Conservation (phyloP, 1,140 invertebrate species). For the Bilobella aurantiaca region DNA sequence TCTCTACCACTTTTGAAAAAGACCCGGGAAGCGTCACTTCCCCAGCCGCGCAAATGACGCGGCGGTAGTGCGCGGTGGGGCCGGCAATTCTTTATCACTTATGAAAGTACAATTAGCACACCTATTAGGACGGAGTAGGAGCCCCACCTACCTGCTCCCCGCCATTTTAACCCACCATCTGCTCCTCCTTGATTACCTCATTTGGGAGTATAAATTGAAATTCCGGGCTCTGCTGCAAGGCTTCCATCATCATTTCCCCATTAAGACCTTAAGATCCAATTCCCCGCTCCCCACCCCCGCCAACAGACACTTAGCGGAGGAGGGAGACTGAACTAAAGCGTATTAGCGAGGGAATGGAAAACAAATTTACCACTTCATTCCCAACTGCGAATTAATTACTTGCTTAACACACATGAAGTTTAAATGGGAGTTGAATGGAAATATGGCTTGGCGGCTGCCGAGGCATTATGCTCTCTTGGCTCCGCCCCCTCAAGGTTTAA, state of each 20-base stretch:
- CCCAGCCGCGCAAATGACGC: not conserved
- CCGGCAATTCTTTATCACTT: slow-evolving; percentile 18
- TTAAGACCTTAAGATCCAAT: not conserved
- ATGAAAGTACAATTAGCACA: slow-evolving; percentile 25
- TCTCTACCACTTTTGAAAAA: not conserved
- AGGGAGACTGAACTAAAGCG: not conserved
- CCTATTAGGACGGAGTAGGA: slow-evolving; percentile 5
- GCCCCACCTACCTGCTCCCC: not conserved
- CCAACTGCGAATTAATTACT: not conserved
- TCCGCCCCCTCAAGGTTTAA: too few relatives aligned
- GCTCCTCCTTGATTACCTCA: slow-evolving; percentile 1
- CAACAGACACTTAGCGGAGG: too few relatives aligned
- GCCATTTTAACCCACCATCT: not conserved
- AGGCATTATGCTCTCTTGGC: too few relatives aligned
- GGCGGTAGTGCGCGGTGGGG: too few relatives aligned
- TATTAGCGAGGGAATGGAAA: not conserved
- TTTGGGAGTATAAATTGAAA: not conserved
- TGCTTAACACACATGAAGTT: not conserved
- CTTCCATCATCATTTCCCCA: slow-evolving; percentile 7
- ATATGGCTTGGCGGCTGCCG: too few relatives aligned
- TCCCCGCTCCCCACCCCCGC: too few relatives aligned
- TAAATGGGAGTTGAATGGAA: not conserved
- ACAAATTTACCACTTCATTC: slow-evolving; percentile 4
- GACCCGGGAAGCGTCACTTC: not conserved
- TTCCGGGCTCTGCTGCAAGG: not conserved